Evolutionary conservation across 2,888 invertebrate genomes (phyloP), one percentile per base, ranked within the genome.

Genomic region (Tyria jacobaeae): DNA sequence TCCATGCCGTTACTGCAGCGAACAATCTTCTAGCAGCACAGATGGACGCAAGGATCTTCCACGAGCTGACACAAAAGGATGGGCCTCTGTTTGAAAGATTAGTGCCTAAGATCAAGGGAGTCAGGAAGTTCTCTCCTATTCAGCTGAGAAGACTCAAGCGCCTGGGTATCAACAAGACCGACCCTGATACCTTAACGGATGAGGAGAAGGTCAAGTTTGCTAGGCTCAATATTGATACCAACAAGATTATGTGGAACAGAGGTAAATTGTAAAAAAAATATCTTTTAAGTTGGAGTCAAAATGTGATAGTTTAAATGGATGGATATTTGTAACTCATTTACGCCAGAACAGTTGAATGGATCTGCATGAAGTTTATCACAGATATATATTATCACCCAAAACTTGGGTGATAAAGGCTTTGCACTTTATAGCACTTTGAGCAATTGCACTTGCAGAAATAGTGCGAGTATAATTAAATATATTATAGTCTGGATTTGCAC

Each of bases 1-100:
- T 99, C 80, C 99, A 99, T 89, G 99, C 99, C 0, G 97, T 99
- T n/a, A 97, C 98, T 0, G 99, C 99, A 0, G 99, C 99, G 7
- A 99, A 99, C 91, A 99, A 99, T 91, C 94, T 99, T 14, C 94
- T 99, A n/a, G 98, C 99, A 0, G 99, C 99, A 0, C 99, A 99
- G 85, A 95, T 99, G 84, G 99, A 99, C 85, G 97, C 99, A 0
- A 94, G 99, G 75, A 98, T 99, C 83, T 99, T 99, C 94, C 99
- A 99, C 88, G 99, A 99, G 91, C 94, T 96, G 3, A 99, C 99
- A 0, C 99, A 99, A 89, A 94, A 95, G 50, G 98, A 99, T 85
- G 94, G 96, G 53, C 96, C 97, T 0, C 92, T 99, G 0, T 99
- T 96, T 85, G 96, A 97, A 79, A 95, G 99, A 31, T 95, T 99